Evolutionary conservation across 2,797 vertebrate species (phyloP).

Genomic region (Danio jaintianensis): DNA sequence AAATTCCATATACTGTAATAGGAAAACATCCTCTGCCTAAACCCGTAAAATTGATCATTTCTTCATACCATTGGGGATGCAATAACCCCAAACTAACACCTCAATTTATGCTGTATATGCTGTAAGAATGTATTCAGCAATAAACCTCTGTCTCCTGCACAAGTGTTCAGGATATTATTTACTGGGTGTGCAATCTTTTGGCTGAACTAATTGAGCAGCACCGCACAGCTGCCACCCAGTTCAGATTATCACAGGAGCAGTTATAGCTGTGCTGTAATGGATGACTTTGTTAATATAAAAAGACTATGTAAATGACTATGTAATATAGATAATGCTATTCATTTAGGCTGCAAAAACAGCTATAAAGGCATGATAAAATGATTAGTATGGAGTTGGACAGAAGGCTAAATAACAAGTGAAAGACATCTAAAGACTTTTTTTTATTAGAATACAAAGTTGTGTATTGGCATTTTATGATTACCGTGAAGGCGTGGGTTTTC

Average conservation of each 20-base stretch:
- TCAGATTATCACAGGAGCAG: constrained; percentile 23
- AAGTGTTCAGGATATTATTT: constrained; percentile 40
- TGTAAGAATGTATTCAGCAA: not conserved
- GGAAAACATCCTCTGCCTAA: constrained; percentile 7
- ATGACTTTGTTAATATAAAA: constrained; percentile 18
- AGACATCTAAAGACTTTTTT: not conserved
- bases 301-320: not conserved
- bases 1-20: not conserved
- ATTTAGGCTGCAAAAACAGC: not conserved
- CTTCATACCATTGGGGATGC: not conserved
- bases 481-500: no score
- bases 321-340: not conserved
- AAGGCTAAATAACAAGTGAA: not conserved
- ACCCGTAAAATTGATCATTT: not conserved
- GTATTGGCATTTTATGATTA: not conserved
- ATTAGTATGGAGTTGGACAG: not conserved
- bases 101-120: no score
- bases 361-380: not conserved
- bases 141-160: constrained; percentile 11
- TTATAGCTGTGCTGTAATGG: constrained; percentile 28
- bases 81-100: not conserved
- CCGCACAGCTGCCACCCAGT: constrained; percentile 47
- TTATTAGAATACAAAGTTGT: not conserved
- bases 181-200: constrained; percentile 41
- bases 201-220: constrained; percentile 42